Base-by-base conservation (phyloP, 53 echinoderm and acorn worm species). In the Echinometra lucunter region DNA sequence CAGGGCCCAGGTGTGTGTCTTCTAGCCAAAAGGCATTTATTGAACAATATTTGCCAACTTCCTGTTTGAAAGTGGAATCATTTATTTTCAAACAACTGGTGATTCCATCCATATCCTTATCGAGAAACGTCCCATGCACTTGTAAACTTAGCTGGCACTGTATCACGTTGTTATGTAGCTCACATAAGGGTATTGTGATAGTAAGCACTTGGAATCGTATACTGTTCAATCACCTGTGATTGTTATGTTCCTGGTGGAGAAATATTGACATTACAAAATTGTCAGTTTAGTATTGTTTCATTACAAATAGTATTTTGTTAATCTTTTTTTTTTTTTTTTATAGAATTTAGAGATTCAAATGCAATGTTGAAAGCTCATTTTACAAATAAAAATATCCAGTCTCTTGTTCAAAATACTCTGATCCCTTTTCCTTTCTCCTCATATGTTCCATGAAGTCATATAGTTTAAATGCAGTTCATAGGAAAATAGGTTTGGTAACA, bases 71-170 rank as follows among this genome's bases (percentile, higher is more conserved):
- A 21, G 85, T 85, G 85, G 49, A 85, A 85, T 47, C 85, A 78
- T 78, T 78, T 78, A 78, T 42, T 85, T 85, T 85, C 49, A 85
- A 49, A 85, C 49, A 47, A n/a, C 27, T 49, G 30, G 49, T 85
- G 37, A 89, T 89, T 89, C 89, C 89, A 89, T 89, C 89, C 89
- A 89, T 18, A 58, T 89, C 89, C 89, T 89, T 89, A 89, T 89
- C 89, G 17, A 57, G 40, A 89, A 58, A 89, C 89, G 89, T 89
- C 89, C 89, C 85, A 85, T 49, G 85, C 85, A 85, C 85, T 47
- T 85, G 85, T 49, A 85, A 13, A 49, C 47, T 85, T 53, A 85
- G 85, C 6, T 47, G 10, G 85, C 85, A 85, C 85, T 85, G 28
- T n/a, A 30, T 49, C 53, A 28, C 47, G n/a, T 85, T 53, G 85